A percentile compares a stretch with the other conserved stretches of the same genome.
Conservation (phyloP, 2,113 vertebrate species). For the Sprattus sprattus region DNA sequence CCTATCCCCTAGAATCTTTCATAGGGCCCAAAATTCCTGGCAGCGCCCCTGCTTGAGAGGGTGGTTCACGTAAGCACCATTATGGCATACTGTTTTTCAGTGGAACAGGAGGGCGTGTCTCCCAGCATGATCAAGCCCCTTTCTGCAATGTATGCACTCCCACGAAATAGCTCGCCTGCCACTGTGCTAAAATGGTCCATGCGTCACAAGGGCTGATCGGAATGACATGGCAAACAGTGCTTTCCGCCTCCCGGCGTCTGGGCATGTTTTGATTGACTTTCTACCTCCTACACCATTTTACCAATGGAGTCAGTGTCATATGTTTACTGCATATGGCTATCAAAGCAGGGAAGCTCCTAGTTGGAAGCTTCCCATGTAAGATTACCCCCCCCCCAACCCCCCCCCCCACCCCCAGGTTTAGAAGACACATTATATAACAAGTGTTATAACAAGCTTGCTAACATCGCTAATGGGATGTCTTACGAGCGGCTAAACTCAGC, state of each 20-base stretch:
- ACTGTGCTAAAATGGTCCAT: not conserved
- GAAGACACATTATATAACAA: too few relatives aligned
- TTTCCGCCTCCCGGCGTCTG: not conserved
- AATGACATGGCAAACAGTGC: not conserved
- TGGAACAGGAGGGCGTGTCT: not conserved
- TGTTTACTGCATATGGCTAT: not conserved
- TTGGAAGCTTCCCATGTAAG: not conserved
- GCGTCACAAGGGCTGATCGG: not conserved
- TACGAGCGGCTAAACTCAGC: too few relatives aligned
- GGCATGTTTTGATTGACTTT: not conserved
- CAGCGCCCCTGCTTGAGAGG: too few relatives aligned
- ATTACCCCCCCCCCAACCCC: not conserved
- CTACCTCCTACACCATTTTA: not conserved
- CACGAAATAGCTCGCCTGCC: not conserved
- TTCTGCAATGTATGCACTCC: not conserved
- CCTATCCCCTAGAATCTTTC: too few relatives aligned
- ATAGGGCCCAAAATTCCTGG: too few relatives aligned
- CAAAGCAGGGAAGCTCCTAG: too few relatives aligned
- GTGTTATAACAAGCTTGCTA: too few relatives aligned
- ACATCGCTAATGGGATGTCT: too few relatives aligned
- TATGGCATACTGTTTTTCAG: not conserved
- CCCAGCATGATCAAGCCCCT: not conserved
- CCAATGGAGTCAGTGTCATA: not conserved
- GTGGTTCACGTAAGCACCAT: not conserved
- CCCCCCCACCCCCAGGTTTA: too few relatives aligned